Conservation (phyloP, 35 echinoderm and acorn worm species). For the Lytechinus variegatus region DNA sequence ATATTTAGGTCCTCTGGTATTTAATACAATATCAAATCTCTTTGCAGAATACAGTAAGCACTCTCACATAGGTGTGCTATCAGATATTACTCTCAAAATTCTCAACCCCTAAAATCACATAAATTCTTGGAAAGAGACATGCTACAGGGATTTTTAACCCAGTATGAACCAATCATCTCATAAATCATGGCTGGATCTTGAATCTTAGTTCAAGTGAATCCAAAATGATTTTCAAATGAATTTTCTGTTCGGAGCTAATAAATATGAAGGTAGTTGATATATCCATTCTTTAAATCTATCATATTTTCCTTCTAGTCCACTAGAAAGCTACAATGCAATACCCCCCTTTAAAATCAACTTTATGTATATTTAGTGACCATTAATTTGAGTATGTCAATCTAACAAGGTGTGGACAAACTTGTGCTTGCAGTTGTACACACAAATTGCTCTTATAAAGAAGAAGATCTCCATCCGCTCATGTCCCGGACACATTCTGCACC, state of each 20-base stretch:
- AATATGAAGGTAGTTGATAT: not conserved
- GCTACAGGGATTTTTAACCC: not conserved
- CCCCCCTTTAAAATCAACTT: not conserved
- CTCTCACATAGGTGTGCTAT: slow-evolving; percentile 10
- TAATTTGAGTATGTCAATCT: not conserved
- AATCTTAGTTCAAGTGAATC: not conserved
- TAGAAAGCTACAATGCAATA: not conserved
- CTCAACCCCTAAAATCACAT: not conserved
- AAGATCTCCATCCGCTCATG: not conserved
- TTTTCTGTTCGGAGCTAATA: not conserved
- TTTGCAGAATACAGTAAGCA: not conserved
- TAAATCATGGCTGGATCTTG: not conserved
- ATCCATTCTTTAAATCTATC: not conserved
- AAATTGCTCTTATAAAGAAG: not conserved
- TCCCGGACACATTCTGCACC: not conserved
- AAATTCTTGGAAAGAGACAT: not conserved
- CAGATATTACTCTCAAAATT: not conserved
- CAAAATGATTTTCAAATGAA: not conserved
- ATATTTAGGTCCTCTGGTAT: slow-evolving; percentile 18
- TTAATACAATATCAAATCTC: slow-evolving; percentile 7
- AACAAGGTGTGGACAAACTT: not conserved
- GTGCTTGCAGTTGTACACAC: not conserved
- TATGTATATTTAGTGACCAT: not conserved
- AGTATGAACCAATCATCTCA: not conserved
- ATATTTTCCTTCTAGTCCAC: not conserved